Evolutionary conservation across 2,113 vertebrate genomes (phyloP).

Genomic region (Andinoacara biseriatus): DNA sequence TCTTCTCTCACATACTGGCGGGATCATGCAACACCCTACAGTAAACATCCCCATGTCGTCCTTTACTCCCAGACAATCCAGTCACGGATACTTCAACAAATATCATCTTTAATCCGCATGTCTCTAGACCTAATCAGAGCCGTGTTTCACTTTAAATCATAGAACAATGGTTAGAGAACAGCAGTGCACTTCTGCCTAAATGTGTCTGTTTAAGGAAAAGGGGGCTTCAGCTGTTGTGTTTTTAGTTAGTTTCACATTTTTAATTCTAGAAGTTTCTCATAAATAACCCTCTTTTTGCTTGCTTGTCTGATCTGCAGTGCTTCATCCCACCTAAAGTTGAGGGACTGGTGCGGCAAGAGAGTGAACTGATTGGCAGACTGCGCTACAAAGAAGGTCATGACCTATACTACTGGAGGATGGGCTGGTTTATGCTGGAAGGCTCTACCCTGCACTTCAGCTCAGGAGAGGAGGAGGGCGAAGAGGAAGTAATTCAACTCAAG

Average conservation of each 20-base stretch:
- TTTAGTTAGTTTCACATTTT: background rate
- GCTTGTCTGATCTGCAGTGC: conserved; percentile 77
- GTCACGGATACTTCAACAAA: conserved; percentile 39
- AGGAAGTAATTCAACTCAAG: conserved; percentile 87
- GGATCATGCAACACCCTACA: conserved; percentile 41
- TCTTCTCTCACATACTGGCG: conserved; percentile 34
- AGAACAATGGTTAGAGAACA: conserved; percentile 27
- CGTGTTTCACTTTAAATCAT: conserved; percentile 41
- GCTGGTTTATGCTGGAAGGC: conserved; percentile 92
- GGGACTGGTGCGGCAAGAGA: conserved; percentile 82
- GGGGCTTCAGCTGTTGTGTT: background rate
- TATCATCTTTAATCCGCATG: conserved; percentile 41
- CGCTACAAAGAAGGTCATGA: conserved; percentile 93
- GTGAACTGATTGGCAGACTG: conserved; percentile 89
- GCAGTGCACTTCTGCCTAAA: background rate
- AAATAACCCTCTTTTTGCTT: background rate
- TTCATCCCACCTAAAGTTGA: conserved; percentile 86
- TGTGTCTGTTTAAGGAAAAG: background rate
- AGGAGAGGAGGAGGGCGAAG: conserved; percentile 77
- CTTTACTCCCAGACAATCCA: conserved; percentile 45
- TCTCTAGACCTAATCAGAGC: conserved; percentile 56
- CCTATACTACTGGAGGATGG: conserved; percentile 90
- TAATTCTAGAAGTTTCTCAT: background rate
- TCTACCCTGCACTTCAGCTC: conserved; percentile 86
- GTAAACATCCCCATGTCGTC: conserved; percentile 49